A percentile compares a stretch with the other conserved stretches of the same genome.
Conservation (phyloP, 2,113 vertebrate species). For the Callopanchax toddi region DNA sequence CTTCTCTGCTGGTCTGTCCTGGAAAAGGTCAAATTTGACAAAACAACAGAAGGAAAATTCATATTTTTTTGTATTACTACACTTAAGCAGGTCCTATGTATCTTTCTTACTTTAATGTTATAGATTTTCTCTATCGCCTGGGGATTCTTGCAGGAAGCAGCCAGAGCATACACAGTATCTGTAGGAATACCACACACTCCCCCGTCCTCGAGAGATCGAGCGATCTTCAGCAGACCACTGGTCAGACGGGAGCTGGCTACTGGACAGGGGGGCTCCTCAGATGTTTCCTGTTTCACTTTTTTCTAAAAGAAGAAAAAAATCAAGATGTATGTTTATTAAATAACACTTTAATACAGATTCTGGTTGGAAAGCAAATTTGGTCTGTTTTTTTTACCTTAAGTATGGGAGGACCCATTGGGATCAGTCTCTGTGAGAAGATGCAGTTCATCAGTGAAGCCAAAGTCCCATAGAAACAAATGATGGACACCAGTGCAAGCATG, state of each 20-base stretch:
- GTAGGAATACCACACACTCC: conserved; percentile 88
- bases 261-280: conserved; percentile 68
- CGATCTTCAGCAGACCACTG: conserved; percentile 82
- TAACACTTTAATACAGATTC: neutral
- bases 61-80: neutral
- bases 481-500: conserved; percentile 79
- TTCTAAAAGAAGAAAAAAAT: conserved; percentile 39
- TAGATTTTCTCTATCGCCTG: conserved; percentile 88
- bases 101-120: conserved; percentile 84
- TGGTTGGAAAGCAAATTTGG: no score
- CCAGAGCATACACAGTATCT: conserved; percentile 89
- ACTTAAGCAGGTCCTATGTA: neutral
- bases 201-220: conserved; percentile 77
- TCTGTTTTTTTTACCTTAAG: conserved; percentile 75
- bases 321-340: neutral
- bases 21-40: neutral
- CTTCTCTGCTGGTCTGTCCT: conserved; percentile 91
- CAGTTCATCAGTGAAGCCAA: conserved; percentile 82
- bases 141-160: conserved; percentile 89
- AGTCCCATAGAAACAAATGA: conserved; percentile 83
- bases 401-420: conserved; percentile 81
- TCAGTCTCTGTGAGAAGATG: conserved; percentile 79
- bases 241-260: conserved; percentile 80
- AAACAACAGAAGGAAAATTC: conserved; percentile 56
- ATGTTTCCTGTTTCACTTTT: conserved; percentile 43